Conservation (phyloP, 2,113 vertebrate species). For the Galeopterus variegatus region DNA sequence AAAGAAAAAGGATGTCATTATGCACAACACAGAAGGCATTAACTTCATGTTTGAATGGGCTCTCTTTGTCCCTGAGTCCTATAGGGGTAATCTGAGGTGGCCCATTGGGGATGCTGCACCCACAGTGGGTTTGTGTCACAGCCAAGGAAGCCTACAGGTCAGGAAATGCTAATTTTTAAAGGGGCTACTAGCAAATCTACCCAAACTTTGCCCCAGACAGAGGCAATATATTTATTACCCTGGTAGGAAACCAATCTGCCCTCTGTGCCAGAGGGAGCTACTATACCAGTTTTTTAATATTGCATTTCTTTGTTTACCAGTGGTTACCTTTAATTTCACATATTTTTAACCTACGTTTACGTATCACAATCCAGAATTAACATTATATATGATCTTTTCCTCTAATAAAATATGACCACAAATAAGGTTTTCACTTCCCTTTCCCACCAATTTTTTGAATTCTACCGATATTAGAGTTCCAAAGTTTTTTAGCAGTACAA, state of each 20-base stretch:
- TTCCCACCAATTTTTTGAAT: not conserved
- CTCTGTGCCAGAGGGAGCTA: not conserved
- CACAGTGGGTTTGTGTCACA: not conserved
- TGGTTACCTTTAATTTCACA: not conserved
- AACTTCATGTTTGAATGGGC: accelerated
- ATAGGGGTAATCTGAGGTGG: accelerated
- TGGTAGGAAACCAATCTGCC: not conserved
- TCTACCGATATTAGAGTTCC: not conserved
- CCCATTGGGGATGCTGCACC: not conserved
- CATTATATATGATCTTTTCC: not conserved
- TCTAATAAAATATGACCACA: not conserved
- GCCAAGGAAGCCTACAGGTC: not conserved
- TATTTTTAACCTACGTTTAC: not conserved
- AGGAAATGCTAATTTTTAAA: not conserved
- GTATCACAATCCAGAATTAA: not conserved
- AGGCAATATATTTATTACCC: not conserved
- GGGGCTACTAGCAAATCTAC: not conserved
- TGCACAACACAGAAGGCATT: not conserved
- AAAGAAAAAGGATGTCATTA: not conserved
- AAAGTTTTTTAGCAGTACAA: not conserved
- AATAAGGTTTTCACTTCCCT: constrained; percentile 7
- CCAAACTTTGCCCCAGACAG: not conserved
- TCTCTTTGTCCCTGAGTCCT: not conserved
- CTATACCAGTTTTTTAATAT: not conserved
- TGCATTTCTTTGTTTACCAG: not conserved